These are phyloP conservation scores for Leptodactylus fallax DNA, from an alignment of 2,797 vertebrate species.

Conservation along the genomic window DNA sequence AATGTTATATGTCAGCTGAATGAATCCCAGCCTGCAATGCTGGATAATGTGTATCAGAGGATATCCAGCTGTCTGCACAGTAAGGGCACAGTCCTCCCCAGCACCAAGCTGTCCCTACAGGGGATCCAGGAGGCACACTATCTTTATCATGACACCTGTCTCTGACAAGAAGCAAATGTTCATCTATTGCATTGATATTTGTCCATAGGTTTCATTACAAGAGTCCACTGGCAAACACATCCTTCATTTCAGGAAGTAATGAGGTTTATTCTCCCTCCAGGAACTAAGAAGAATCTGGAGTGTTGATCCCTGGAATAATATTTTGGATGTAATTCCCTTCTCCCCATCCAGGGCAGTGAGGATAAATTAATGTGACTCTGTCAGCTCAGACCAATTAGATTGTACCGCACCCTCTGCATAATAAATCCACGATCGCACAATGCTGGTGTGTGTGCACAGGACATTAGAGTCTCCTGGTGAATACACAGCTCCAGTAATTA, in stretches of 20 bases:
- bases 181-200: slow-evolving; percentile 1
- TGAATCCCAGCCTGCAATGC: slow-evolving; percentile 29
- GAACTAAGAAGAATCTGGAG: not conserved
- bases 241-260: slow-evolving; percentile 5
- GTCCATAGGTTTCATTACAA: slow-evolving; percentile 3
- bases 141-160: slow-evolving; percentile 36
- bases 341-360: slow-evolving; percentile 5
- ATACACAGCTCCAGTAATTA: slow-evolving; percentile 52
- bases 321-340: slow-evolving; percentile 28
- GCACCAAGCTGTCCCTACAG: slow-evolving; percentile 37
- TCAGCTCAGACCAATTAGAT: slow-evolving; percentile 45
- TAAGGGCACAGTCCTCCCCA: not conserved
- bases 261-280: not conserved
- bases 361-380: slow-evolving; percentile 34
- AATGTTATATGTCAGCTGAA: slow-evolving; percentile 27
- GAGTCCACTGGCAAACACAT: not conserved
- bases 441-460: slow-evolving; percentile 13
- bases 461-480: slow-evolving; percentile 43
- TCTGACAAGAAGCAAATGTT: slow-evolving; percentile 28
- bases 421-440: slow-evolving; percentile 44
- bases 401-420: slow-evolving; percentile 36
- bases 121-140: slow-evolving; percentile 21
- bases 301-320: slow-evolving; percentile 6
- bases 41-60: slow-evolving; percentile 39
- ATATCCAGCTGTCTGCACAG: slow-evolving; percentile 26